Evolutionary conservation across 1,140 invertebrate genomes (phyloP), one percentile per base, ranked within the genome.

Genomic region (Philotrypesis tridentata): DNA sequence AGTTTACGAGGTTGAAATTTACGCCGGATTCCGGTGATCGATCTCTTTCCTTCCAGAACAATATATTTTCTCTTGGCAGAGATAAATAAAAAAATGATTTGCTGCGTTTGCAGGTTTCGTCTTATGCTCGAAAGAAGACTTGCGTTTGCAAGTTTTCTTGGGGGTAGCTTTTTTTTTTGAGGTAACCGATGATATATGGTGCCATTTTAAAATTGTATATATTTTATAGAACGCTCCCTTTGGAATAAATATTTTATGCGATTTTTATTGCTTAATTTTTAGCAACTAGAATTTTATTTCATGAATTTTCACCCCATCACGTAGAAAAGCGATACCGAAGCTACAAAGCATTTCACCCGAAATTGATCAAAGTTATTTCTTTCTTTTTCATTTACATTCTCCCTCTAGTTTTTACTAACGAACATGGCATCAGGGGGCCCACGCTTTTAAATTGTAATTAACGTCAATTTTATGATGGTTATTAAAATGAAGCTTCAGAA

Each of bases 1-100:
- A 77, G 63, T 67, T 67, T 68, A 37, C 63, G 25, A 48, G 33
- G n/a, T 48, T 29, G 23, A 37, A 37, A 77, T 29, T 77, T 48
- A 77, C 23, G 60, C 17, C 33, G 33, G 23, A 43, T 76, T 65
- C 27, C 31, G 6, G 25, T 31, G 25, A 74, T 74, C 48, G 17
- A 74, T n/a, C 27, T 74, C 31, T 33, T 74, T 61, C 48, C 48
- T 21, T 55, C 48, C 48, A 55, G 48, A 55, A 55, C 48, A 55
- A 55, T 55, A 55, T 55, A 55, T 21, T 21, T 55, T 55, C 48
- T 55, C 48, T 55, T 17, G 3, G 6, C 17, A 21, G 14, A 7
- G 48, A 55, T 55, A 55, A 55, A 55, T 55, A 55, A 55, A 55
- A 48, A 55, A 55, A 55, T 55, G 48, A 55, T 55, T 55, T 17